Evolutionary conservation across 1,140 invertebrate genomes (phyloP).

Genomic region (Eriocheir sinensis): DNA sequence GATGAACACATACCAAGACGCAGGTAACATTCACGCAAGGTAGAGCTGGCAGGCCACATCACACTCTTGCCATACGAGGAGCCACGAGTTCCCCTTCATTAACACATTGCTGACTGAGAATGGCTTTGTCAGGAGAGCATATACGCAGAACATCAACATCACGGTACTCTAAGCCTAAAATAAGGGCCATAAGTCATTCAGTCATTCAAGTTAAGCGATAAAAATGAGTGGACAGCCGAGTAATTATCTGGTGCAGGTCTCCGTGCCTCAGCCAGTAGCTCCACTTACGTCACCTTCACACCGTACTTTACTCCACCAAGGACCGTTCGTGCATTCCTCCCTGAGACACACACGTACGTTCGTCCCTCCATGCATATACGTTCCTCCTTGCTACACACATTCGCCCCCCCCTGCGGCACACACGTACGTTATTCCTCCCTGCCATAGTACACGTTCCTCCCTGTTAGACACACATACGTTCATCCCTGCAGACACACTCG

Average conservation of each 20-base stretch:
- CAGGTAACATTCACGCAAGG: not conserved
- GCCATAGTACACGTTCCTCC: too few species aligned
- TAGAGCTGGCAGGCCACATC: conserved; percentile 43
- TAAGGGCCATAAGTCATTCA: not conserved
- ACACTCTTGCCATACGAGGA: not conserved
- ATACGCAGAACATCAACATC: not conserved
- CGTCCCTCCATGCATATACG: too few species aligned
- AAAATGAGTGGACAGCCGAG: conserved; percentile 30
- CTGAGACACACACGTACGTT: too few species aligned
- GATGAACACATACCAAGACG: too few species aligned
- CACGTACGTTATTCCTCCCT: too few species aligned
- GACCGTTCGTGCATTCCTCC: too few species aligned
- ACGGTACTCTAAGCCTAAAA: not conserved
- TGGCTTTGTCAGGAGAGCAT: not conserved
- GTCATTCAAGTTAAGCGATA: conserved; percentile 62
- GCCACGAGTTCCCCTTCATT: not conserved
- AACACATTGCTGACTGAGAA: not conserved
- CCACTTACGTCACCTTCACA: not conserved
- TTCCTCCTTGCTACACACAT: too few species aligned
- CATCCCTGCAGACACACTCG: too few species aligned
- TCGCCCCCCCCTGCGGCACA: too few species aligned
- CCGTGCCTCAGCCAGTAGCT: not conserved
- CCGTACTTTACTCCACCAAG: not conserved
- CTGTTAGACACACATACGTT: too few species aligned
- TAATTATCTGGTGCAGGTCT: conserved; percentile 47